phyloP scores from a whole-genome alignment of 1,140 invertebrate genomes.

The Drosophila sucinea region DNA sequence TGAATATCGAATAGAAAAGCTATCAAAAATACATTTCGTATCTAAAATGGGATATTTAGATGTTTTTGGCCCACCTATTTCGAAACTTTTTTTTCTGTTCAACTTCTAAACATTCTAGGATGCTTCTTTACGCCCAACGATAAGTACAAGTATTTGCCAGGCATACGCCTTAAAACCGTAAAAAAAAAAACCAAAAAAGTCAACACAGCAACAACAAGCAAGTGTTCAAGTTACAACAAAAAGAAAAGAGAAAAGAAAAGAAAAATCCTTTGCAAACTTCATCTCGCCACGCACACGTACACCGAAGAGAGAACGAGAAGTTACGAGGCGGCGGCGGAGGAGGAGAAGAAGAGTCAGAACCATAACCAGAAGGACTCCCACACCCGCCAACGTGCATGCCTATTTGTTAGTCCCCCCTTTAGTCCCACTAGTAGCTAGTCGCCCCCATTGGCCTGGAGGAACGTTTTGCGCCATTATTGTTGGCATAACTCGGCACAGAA shows the following conservation, averaged over 20 bases:
- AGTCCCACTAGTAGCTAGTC: conserved; percentile 6
- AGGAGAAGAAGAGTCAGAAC: background rate
- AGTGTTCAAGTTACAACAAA: conserved; percentile 3
- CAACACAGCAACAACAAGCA: conserved; percentile 18
- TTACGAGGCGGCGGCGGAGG: too few species aligned
- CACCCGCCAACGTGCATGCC: conserved; percentile 32
- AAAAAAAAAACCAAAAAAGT: conserved; percentile 18
- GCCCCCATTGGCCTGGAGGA: conserved; percentile 31
- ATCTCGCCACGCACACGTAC: conserved; percentile 65
- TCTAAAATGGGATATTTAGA: conserved; percentile 5
- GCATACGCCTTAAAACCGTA: conserved; percentile 24
- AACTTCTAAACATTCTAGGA: background rate
- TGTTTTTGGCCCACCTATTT: background rate
- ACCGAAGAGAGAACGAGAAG: conserved; percentile 8
- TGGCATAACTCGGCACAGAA: conserved; percentile 59
- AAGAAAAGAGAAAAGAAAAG: conserved; percentile 10
- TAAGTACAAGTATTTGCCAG: conserved; percentile 38
- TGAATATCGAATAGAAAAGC: background rate
- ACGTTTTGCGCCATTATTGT: conserved; percentile 74
- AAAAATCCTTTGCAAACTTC: conserved; percentile 63
- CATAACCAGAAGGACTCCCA: conserved; percentile 4
- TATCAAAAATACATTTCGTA: background rate
- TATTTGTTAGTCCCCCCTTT: conserved; percentile 36
- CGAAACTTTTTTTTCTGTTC: background rate
- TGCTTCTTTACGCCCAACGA: conserved; percentile 2